Evolutionary conservation across 2,888 invertebrate genomes (phyloP), one percentile per base, ranked within the genome.

Genomic region (Phyllotreta striolata): DNA sequence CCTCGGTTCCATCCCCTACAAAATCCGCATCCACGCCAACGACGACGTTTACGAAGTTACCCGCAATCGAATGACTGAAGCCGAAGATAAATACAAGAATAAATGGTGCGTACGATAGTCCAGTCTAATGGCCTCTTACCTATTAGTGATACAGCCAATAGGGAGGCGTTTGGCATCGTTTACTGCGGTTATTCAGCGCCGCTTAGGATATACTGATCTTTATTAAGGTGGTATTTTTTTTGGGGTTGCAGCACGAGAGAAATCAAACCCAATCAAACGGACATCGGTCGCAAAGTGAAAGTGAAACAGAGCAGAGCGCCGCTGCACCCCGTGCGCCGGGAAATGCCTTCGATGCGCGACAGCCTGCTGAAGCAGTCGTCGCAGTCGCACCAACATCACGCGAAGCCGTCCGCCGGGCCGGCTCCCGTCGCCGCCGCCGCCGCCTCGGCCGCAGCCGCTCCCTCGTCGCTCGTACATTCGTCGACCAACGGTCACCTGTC

Each of bases 21-120:
- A 93, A 81, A 92, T 97, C 88, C 90, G 94, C 71, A 91, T 97
- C 74, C 93, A 92, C 81, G 97, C 97, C 76, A 96, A 95, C 78
- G 96, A 96, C 79, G 96, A 97, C 85, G 93, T 95, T 66, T 97
- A 96, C 84, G 94, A 94, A 83, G 90, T 91, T 75, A 97, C 97
- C 73, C 88, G 91, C 83, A 90, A 92, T 81, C 90, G 93, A 77
- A 95, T 97, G 93, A 93, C 93, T 77, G 89, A 90, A 78, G 93
- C 92, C 72, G 94, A 95, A 82, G 93, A 96, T 81, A 92, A 91
- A 83, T 93, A 91, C 83, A 95, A 95, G 85, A 95, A 94, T 82
- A 95, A 95, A 86, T 94, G 92, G 94, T 94, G 79, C 80, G 80
- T 59, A 35, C n/a, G n/a, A n/a, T n/a, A n/a, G n/a, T n/a, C n/a